These are phyloP conservation scores for Euplexia lucipara DNA, from an alignment of 2,888 invertebrate genomes.

Conservation along the genomic window DNA sequence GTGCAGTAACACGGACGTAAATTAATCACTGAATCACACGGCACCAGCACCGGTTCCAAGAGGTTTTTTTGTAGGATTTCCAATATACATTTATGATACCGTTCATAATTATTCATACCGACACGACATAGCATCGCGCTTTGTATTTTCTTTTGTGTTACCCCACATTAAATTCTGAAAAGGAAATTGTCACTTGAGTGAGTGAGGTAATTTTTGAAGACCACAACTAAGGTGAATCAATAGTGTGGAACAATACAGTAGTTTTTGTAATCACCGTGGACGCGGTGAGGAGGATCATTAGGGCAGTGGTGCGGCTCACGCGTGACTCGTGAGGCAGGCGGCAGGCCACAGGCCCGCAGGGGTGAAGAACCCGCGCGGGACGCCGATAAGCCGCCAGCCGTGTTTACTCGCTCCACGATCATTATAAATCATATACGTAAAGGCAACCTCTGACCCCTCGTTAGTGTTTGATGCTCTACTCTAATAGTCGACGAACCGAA, in stretches of 20 bases:
- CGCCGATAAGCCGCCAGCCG: conserved; percentile 80
- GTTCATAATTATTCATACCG: conserved; percentile 59
- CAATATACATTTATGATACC: conserved; percentile 61
- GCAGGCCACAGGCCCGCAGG: conserved; percentile 62
- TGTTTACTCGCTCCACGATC: conserved; percentile 79
- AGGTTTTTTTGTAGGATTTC: conserved; percentile 61
- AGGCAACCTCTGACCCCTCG: conserved; percentile 82
- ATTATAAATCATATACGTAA: conserved; percentile 84
- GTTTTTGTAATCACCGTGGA: conserved; percentile 29
- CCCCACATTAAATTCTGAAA: conserved; percentile 15
- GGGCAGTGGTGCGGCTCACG: conserved; percentile 46
- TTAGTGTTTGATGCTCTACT: conserved; percentile 75
- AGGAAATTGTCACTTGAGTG: conserved; percentile 17
- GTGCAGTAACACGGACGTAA: conserved; percentile 63
- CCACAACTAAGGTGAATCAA: conserved; percentile 38
- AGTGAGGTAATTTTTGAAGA: conserved; percentile 28
- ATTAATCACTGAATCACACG: conserved; percentile 65
- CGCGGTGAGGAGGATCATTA: conserved; percentile 66
- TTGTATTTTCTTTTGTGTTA: conserved; percentile 47
- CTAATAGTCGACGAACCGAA: conserved; percentile 53
- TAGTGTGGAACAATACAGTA: conserved; percentile 39
- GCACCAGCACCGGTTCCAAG: conserved; percentile 54
- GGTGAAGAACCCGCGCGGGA: conserved; percentile 82
- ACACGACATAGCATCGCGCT: conserved; percentile 15
- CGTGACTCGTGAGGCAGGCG: conserved; percentile 49